Evolutionary conservation across 2,888 invertebrate species (phyloP), one percentile per base, ranked within the genome.

Genomic region (Papilio gigon): DNA sequence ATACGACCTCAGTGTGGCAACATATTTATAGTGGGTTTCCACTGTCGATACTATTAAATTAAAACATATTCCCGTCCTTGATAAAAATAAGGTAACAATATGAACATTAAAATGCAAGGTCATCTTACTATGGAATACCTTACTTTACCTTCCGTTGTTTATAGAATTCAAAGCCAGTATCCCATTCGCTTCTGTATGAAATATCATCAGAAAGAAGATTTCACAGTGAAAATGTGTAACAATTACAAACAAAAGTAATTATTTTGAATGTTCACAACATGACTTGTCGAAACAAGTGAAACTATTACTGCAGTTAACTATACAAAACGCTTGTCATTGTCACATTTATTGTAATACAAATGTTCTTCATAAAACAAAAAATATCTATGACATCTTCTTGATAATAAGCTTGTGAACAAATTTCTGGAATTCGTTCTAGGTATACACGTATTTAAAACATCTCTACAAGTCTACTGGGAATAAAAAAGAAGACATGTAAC

Each of bases 251-350:
- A 47, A 5, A 22, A 47, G 47, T 47, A 62, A 62, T 30, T 62
- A 47, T 47, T 62, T 33, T 62, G 33, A 62, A 47, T 17, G 62
- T 33, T 17, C 33, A 62, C 22, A 47, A 62, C 47, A 30, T 62
- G 47, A 47, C 62, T 20, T 30, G 62, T 8, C 50, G n/a, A 50
- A 25, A 1, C 25, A 20, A 20, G 47, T 25, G 14, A 50, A 50
- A 50, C 25, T 5, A 50, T 27, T 27, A 25, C 14, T 47, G 0
- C 27, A 27, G 50, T 50, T 27, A 47, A 47, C 14, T 25, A 5
- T 14, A 27, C n/a, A 27, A 50, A 27, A n/a, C 2, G 50, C 50
- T 8, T 2, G 5, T 50, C 50, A 50, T 50, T 6, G 6, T 50
- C 11, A 11, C 20, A 2, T 20, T 17, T 2, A 20, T 40, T 42